Evolutionary conservation across 2,888 invertebrate species (phyloP).

Genomic region (Alloscopus bannaensis): DNA sequence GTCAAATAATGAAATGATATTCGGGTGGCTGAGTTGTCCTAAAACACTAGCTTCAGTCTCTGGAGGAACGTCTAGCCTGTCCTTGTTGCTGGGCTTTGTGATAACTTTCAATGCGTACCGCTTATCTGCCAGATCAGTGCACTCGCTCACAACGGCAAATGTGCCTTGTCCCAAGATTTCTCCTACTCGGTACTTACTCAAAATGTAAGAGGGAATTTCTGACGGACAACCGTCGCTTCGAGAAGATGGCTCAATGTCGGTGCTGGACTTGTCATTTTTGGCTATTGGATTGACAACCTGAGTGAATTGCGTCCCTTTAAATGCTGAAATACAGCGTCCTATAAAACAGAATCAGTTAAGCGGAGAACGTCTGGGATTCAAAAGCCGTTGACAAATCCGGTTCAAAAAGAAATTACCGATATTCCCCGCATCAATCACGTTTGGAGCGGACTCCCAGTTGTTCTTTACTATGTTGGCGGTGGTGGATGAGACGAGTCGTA

Average conservation of each 20-base stretch:
- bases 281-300: conserved; percentile 15
- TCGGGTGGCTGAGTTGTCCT: conserved; percentile 20
- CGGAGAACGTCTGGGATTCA: conserved; percentile 37
- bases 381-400: conserved; percentile 32
- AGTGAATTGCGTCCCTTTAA: too few relatives aligned
- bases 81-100: conserved; percentile 94
- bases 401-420: conserved; percentile 39
- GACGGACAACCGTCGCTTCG: too few relatives aligned
- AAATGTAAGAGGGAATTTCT: too few relatives aligned
- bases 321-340: too few relatives aligned
- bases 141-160: too few relatives aligned
- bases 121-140: too few relatives aligned
- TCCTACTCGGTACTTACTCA: too few relatives aligned
- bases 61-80: conserved; percentile 95
- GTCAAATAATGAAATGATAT: neutral
- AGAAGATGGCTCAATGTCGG: conserved; percentile 94
- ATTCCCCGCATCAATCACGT: conserved; percentile 20
- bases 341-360: too few relatives aligned
- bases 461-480: conserved; percentile 30
- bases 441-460: conserved; percentile 37
- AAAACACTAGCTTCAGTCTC: conserved; percentile 83
- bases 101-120: too few relatives aligned
- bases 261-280: conserved; percentile 88
- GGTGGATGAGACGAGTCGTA: conserved; percentile 60
- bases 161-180: too few relatives aligned